Percentiles rank a stretch among this genome's conserved stretches.
These are phyloP conservation scores for Sycophila texana DNA, from an alignment of 2,888 invertebrate species.

Conservation along the genomic window DNA sequence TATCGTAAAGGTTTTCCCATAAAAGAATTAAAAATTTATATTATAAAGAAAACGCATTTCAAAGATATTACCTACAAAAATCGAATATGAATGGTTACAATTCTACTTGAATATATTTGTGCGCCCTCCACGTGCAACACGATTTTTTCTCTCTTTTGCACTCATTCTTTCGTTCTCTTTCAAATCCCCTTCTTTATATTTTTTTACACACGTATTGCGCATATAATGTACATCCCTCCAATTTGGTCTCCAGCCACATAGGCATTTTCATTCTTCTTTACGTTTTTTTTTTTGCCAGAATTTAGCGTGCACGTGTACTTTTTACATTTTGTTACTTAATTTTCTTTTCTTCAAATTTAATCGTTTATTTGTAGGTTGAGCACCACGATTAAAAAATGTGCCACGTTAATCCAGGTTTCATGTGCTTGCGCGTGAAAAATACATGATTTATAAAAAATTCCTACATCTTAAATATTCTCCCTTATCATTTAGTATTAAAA, in stretches of 20 bases:
- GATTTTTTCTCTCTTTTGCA: not conserved
- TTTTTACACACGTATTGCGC: conserved; percentile 8
- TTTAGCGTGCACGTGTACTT: conserved; percentile 25
- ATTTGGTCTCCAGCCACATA: conserved; percentile 25
- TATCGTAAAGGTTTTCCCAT: not conserved
- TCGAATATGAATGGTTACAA: conserved; percentile 39
- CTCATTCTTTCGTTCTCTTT: not conserved
- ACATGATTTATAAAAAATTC: conserved; percentile 59
- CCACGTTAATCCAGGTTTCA: conserved; percentile 46
- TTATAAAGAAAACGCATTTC: conserved; percentile 32
- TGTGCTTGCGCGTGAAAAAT: conserved; percentile 58
- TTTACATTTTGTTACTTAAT: not conserved
- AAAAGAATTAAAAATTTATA: not conserved
- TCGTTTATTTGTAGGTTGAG: conserved; percentile 46
- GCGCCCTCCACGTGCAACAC: conserved; percentile 19
- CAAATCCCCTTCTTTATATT: conserved; percentile 3
- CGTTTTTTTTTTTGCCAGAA: conserved; percentile 10
- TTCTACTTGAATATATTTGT: conserved; percentile 40
- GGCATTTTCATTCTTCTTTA: conserved; percentile 3
- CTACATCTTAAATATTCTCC: conserved; percentile 56
- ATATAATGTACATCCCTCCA: conserved; percentile 34
- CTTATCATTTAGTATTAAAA: conserved; percentile 57
- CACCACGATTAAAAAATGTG: conserved; percentile 49
- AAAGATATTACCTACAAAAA: conserved; percentile 26
- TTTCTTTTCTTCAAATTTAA: conserved; percentile 25